phyloP scores from a whole-genome alignment of 2,113 vertebrate species.

The Neotragus moschatus region DNA sequence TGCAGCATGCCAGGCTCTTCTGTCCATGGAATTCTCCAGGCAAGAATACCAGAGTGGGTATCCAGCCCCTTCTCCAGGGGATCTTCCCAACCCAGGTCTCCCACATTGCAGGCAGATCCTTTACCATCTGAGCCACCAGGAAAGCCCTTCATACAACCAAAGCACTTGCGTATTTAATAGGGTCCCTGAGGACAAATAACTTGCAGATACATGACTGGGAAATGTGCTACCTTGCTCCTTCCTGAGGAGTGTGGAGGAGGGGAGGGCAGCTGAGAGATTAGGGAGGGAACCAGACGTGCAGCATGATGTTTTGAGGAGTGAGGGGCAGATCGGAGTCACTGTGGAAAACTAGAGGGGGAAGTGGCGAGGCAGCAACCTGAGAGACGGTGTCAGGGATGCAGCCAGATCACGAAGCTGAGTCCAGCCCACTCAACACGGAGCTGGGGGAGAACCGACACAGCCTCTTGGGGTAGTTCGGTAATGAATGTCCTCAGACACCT shows the following conservation, averaged over 20 bases:
- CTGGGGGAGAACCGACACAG: rapidly evolving
- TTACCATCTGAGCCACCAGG: neutral
- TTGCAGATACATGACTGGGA: neutral
- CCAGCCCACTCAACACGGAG: neutral
- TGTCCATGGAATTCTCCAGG: neutral
- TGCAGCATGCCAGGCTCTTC: neutral
- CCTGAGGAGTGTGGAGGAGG: neutral
- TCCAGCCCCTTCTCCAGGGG: neutral
- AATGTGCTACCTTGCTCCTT: neutral
- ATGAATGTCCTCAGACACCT: neutral
- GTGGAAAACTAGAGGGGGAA: neutral
- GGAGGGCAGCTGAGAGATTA: neutral
- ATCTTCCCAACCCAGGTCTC: neutral
- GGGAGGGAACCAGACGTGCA: neutral
- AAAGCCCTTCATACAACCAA: neutral
- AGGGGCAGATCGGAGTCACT: neutral
- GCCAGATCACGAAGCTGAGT: neutral
- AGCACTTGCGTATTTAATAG: no score
- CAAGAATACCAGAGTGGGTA: neutral
- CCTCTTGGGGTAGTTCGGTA: neutral
- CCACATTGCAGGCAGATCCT: neutral
- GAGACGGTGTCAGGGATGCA: neutral
- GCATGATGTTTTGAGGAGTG: neutral
- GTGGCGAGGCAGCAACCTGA: neutral
- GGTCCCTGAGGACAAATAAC: neutral